Evolutionary conservation across 2,113 vertebrate genomes (phyloP).

Genomic region (Acanthisitta chloris): DNA sequence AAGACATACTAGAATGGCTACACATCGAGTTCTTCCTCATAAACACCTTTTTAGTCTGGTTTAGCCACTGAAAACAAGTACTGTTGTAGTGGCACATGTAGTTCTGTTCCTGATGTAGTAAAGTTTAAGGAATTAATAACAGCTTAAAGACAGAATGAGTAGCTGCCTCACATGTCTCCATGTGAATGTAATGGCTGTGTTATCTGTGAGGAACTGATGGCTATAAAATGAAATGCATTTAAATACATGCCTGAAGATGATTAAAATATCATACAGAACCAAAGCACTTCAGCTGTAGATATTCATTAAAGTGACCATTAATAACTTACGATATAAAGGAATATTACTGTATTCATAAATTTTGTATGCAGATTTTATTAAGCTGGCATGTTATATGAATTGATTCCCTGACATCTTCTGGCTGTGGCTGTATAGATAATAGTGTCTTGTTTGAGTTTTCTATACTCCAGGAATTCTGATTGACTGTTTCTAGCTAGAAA

Average conservation of each 20-base stretch:
- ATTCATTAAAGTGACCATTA: conserved; percentile 88
- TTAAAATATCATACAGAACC: conserved; percentile 79
- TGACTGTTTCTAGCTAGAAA: conserved; percentile 65
- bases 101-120: conserved; percentile 30
- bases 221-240: conserved; percentile 73
- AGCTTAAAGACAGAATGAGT: conserved; percentile 56
- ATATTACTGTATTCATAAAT: conserved; percentile 83
- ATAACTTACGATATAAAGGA: conserved; percentile 81
- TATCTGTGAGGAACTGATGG: conserved; percentile 64
- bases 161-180: conserved; percentile 46
- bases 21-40: background rate
- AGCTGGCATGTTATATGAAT: conserved; percentile 79
- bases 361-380: conserved; percentile 85
- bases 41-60: conserved; percentile 4
- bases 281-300: conserved; percentile 76
- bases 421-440: conserved; percentile 77
- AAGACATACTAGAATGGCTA: background rate
- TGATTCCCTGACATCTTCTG: conserved; percentile 77
- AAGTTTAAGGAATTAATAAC: conserved; percentile 68
- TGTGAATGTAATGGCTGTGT: conserved; percentile 55
- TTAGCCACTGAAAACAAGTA: conserved; percentile 31
- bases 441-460: conserved; percentile 66
- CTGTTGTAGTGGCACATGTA: conserved; percentile 7
- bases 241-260: conserved; percentile 73
- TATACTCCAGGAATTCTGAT: conserved; percentile 68